Percentiles rank a stretch among this genome's conserved stretches.
Conservation (phyloP, 2,888 invertebrate genomes). For the Thysanoteuthis rhombus region DNA sequence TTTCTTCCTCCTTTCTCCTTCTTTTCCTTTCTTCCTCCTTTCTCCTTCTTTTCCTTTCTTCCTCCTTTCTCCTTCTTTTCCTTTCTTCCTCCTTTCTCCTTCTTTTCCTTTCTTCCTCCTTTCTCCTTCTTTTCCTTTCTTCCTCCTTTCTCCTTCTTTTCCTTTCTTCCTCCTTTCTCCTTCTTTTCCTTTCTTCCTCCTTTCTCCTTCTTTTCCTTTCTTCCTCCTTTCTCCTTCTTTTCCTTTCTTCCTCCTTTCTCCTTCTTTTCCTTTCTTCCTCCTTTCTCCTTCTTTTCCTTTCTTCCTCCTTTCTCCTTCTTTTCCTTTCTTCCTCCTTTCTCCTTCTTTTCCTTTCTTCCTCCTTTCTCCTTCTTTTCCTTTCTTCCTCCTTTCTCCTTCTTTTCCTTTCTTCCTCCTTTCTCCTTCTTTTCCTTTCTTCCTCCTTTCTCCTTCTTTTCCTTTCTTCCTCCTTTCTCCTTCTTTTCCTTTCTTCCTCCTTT, state of each 20-base stretch:
- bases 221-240: not conserved
- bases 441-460: no score
- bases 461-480: no score
- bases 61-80: not conserved
- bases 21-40: not conserved
- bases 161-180: not conserved
- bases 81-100: not conserved
- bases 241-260: not conserved
- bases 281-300: not conserved
- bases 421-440: no score
- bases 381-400: no score
- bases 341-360: not conserved
- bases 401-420: no score
- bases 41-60: not conserved
- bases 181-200: not conserved
- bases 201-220: not conserved
- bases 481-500: no score
- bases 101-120: not conserved
- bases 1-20: not conserved
- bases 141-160: not conserved
- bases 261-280: not conserved
- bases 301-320: not conserved
- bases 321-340: not conserved
- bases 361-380: no score
- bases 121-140: not conserved